Percentiles rank a stretch among this genome's conserved stretches.
phyloP scores from a whole-genome alignment of 37 sponge, comb jelly and placozoan genomes.

The Spongilla lacustris region DNA sequence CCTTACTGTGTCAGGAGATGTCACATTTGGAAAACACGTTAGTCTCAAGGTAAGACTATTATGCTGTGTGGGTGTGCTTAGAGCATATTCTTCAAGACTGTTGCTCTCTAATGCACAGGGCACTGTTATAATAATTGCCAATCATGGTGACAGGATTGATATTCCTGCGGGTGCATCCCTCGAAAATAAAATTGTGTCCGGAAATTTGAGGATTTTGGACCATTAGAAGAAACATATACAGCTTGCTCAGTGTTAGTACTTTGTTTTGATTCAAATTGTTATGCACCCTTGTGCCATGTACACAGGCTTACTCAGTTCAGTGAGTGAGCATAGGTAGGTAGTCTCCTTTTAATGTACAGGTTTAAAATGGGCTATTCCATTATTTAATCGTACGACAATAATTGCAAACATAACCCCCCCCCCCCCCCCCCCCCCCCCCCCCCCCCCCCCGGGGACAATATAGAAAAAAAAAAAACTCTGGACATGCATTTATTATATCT shows the following conservation, averaged over 20 bases:
- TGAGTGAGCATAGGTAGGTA: no score
- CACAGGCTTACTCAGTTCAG: no score
- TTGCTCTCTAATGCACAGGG: slow-evolving; percentile 61
- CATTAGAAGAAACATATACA: slow-evolving; percentile 54
- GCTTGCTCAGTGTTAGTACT: background rate
- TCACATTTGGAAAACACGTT: slow-evolving; percentile 91
- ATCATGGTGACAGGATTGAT: slow-evolving; percentile 97
- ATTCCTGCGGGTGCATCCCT: slow-evolving; percentile 85
- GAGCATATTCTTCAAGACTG: background rate
- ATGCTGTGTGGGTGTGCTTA: background rate
- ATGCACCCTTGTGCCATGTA: no score
- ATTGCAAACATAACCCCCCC: no score
- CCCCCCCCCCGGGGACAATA: no score
- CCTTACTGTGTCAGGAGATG: slow-evolving; percentile 95
- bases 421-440: no score
- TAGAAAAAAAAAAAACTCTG: no score
- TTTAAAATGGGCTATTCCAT: background rate
- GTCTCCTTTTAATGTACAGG: no score
- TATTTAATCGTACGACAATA: background rate
- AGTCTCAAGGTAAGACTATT: slow-evolving; percentile 61
- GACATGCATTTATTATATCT: no score
- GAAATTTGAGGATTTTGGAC: slow-evolving; percentile 94
- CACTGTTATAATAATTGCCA: slow-evolving; percentile 98
- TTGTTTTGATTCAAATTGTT: slow-evolving; percentile 18
- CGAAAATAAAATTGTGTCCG: slow-evolving; percentile 98